These are phyloP conservation scores for Actinostola sp. DNA, from an alignment of 92 coral and sea anemone species.

Conservation along the genomic window DNA sequence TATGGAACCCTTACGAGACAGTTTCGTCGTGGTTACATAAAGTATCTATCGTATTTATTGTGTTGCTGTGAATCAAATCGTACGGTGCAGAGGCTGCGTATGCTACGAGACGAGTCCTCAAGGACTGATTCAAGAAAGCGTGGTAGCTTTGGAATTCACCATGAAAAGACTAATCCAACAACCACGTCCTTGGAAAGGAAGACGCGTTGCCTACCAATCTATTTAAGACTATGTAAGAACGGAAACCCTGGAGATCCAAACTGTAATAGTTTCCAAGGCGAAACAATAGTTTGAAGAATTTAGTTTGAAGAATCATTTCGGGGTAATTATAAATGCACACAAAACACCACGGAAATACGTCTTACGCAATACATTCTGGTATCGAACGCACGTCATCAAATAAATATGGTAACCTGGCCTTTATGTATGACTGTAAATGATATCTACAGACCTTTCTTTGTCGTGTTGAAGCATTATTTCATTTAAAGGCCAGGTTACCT, in stretches of 20 bases:
- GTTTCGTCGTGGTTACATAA: constrained; percentile 82
- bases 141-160: constrained; percentile 8
- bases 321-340: too few species aligned
- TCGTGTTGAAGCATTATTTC: too few species aligned
- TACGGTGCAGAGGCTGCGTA: constrained; percentile 16
- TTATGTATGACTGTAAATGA: too few species aligned
- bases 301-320: too few species aligned
- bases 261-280: constrained; percentile 10
- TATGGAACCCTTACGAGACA: constrained; percentile 82
- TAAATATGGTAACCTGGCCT: too few species aligned
- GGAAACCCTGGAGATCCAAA: constrained; percentile 1
- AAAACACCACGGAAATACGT: too few species aligned
- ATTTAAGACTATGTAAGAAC: constrained; percentile 12
- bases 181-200: background rate
- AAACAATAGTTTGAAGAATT: constrained; percentile 16
- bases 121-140: constrained; percentile 36
- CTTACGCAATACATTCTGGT: too few species aligned
- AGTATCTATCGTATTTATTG: constrained; percentile 71
- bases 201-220: constrained; percentile 5
- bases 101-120: constrained; percentile 28
- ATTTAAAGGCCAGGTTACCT: too few species aligned
- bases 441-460: too few species aligned
- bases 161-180: background rate
- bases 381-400: too few species aligned
- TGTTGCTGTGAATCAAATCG: constrained; percentile 57